phyloP scores from a whole-genome alignment of 2,797 vertebrate species.

The Sylvia borin region DNA sequence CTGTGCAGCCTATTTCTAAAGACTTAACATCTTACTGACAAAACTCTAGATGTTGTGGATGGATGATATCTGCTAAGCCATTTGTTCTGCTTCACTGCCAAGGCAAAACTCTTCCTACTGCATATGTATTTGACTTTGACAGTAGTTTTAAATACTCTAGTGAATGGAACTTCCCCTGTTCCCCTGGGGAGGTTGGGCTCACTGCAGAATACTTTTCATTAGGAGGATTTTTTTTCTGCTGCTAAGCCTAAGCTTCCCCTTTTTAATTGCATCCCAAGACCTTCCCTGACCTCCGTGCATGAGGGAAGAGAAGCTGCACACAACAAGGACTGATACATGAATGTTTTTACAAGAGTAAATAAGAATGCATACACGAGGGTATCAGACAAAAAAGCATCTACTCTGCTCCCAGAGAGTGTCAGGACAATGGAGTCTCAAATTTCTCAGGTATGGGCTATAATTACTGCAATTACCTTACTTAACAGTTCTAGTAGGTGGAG shows the following conservation, averaged over 20 bases:
- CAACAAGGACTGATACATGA: neutral
- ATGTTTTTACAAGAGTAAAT: neutral
- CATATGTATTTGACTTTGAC: conserved; percentile 27
- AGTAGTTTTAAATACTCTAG: neutral
- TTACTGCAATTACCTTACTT: neutral
- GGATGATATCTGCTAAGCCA: conserved; percentile 23
- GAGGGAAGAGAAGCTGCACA: neutral
- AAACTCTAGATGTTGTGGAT: neutral
- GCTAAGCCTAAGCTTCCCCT: neutral
- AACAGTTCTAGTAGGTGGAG: neutral
- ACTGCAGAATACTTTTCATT: neutral
- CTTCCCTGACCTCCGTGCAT: neutral
- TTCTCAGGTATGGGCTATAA: neutral
- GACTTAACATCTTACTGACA: neutral
- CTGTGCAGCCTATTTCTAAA: neutral
- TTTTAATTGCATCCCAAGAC: neutral
- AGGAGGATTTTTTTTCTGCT: neutral
- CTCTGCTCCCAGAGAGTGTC: neutral
- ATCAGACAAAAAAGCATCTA: neutral
- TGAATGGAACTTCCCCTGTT: neutral
- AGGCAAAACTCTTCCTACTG: conserved; percentile 22
- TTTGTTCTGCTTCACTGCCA: conserved; percentile 29
- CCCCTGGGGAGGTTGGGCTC: neutral
- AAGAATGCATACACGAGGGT: neutral
- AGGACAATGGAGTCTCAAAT: neutral